Percentiles rank a stretch among this genome's conserved stretches.
These are phyloP conservation scores for Nannoperca obscura DNA, from an alignment of 2,797 vertebrate genomes.

Conservation along the genomic window DNA sequence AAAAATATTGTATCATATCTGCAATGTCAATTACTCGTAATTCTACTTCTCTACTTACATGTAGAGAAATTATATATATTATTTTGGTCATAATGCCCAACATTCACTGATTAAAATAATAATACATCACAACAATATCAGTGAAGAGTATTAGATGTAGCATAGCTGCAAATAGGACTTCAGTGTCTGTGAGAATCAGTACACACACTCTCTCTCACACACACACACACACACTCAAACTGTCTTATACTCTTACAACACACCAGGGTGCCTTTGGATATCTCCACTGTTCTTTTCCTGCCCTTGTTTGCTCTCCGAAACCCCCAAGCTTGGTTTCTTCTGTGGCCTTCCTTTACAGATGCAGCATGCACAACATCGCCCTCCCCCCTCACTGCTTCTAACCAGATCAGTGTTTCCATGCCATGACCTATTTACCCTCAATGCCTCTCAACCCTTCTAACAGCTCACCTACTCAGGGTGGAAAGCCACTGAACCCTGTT, in stretches of 20 bases:
- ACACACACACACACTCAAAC: neutral
- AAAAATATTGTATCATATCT: neutral
- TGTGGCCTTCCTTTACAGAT: conserved; percentile 52
- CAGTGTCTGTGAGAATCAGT: neutral
- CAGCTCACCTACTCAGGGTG: conserved; percentile 57
- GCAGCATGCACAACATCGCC: conserved; percentile 33
- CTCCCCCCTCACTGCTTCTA: conserved; percentile 54
- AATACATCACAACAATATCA: neutral
- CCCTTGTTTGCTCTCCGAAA: conserved; percentile 26
- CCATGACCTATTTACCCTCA: conserved; percentile 68
- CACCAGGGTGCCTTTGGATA: conserved; percentile 7
- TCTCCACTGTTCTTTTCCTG: conserved; percentile 47
- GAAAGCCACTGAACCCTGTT: conserved; percentile 58
- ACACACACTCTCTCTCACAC: neutral
- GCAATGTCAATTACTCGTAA: neutral
- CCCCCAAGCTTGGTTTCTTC: conserved; percentile 32
- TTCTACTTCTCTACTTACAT: too few relatives aligned
- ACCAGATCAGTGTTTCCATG: conserved; percentile 72
- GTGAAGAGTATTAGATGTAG: neutral
- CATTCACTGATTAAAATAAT: neutral
- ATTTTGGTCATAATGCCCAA: neutral
- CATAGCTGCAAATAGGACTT: neutral
- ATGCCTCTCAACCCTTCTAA: conserved; percentile 56
- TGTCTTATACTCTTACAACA: conserved; percentile 23
- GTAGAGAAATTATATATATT: neutral